Evolutionary conservation across 2,888 invertebrate species (phyloP), one percentile per base, ranked within the genome.

Genomic region (Tenthredo scrophulariae): DNA sequence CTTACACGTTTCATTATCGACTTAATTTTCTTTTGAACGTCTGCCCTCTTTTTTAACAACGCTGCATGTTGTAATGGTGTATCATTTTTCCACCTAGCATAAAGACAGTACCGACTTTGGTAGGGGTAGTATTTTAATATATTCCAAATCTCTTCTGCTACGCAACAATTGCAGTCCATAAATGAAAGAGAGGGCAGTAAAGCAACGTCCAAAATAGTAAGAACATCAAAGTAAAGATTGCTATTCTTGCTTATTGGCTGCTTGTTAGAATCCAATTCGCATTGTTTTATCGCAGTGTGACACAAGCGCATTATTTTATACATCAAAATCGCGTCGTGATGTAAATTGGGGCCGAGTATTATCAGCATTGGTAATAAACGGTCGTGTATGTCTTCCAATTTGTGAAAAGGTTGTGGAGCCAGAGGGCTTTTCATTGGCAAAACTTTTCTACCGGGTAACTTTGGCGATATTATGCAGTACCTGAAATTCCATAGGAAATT

Each of bases 1-100:
- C 98, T 98, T 58, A 98, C 98, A 87, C 97, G 96, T 94, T 99
- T 99, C 98, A 99, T 98, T 58, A 99, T 97, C 88, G 98, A 98
- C 92, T 98, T 98, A 77, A 99, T 97, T 91, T 97, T 96, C 91
- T 98, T 98, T 88, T 98, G 95, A 0, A 97, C 97, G 91, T 98
- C 97, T 0, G 98, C 98, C 67, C 97, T 95, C 54, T 97, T 97
- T 29, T 97, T 95, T 91, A 98, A 95, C 84, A 99, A 94, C 65
- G 97, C 95, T 0, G 99, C 97, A 93, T 99, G 98, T 74, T 96
- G 94, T 86, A 96, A 95, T 88, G 96, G 96, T 0, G 97, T 96
- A 85, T 98, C 98, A 91, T 98, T 98, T 93, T 99, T 99, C 99
- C 99, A 99, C 84, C 98, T 96, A 0, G 97, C 97, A 93, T 99